Conservation (phyloP, 2,888 invertebrate genomes). For the Zygaena filipendulae region DNA sequence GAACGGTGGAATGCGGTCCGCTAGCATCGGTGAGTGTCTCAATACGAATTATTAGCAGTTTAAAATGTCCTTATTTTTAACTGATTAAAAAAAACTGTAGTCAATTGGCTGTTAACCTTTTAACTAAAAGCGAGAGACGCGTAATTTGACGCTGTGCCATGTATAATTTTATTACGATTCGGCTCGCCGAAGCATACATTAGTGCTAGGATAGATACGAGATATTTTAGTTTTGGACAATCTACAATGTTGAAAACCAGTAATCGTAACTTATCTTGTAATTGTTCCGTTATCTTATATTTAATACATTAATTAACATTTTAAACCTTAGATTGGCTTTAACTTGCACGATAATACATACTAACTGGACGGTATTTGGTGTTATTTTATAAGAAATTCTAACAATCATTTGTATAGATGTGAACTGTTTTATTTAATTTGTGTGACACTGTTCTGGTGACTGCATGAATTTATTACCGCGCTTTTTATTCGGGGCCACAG, state of each 20-base stretch:
- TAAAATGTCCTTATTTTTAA: constrained; percentile 63
- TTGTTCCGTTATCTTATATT: constrained; percentile 57
- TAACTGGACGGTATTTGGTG: constrained; percentile 19
- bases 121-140: constrained; percentile 67
- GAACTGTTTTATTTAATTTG: constrained; percentile 19
- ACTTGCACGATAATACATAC: constrained; percentile 43
- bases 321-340: constrained; percentile 59
- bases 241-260: constrained; percentile 27
- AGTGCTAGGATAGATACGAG: constrained; percentile 17
- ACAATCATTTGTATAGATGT: constrained; percentile 17
- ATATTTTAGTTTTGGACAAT: constrained; percentile 26
- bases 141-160: constrained; percentile 66
- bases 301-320: constrained; percentile 48
- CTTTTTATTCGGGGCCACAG: no score
- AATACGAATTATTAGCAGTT: constrained; percentile 28
- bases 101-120: constrained; percentile 70
- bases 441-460: no score
- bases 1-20: constrained; percentile 63
- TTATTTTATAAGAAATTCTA: no score
- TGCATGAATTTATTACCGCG: no score
- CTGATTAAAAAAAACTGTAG: constrained; percentile 67
- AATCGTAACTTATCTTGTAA: constrained; percentile 52
- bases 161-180: constrained; percentile 66
- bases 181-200: constrained; percentile 50
- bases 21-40: constrained; percentile 57